These are phyloP conservation scores for Cettia cetti DNA, from an alignment of 2,113 vertebrate species.

Conservation along the genomic window DNA sequence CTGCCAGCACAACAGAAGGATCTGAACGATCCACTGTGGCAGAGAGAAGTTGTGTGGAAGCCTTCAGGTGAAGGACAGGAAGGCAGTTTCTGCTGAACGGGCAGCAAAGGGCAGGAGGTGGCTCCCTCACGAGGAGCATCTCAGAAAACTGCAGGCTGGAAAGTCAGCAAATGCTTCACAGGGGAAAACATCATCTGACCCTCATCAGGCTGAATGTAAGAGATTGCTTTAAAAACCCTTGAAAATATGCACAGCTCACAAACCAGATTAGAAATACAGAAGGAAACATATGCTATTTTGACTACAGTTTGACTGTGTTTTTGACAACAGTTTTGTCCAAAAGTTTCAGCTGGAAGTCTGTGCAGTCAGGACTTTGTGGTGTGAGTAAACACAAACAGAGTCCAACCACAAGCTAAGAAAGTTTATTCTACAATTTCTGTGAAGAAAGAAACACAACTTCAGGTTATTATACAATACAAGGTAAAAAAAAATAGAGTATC, in stretches of 20 bases:
- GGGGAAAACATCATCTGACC: background rate
- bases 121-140: background rate
- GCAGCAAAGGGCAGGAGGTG: background rate
- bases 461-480: background rate
- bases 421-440: background rate
- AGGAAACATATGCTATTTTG: background rate
- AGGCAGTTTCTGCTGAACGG: background rate
- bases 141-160: background rate
- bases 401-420: background rate
- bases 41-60: rapidly evolving
- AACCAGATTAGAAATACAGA: background rate
- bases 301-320: background rate
- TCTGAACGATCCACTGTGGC: background rate
- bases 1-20: background rate
- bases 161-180: background rate
- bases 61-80: background rate
- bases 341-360: background rate
- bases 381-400: background rate
- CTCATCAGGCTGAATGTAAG: background rate
- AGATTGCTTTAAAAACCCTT: background rate
- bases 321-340: background rate
- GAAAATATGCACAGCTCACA: background rate
- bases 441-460: background rate
- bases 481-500: background rate
- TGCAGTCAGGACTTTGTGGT: background rate